These are phyloP conservation scores for Prinia subflava DNA, from an alignment of 2,113 vertebrate species.

Conservation along the genomic window DNA sequence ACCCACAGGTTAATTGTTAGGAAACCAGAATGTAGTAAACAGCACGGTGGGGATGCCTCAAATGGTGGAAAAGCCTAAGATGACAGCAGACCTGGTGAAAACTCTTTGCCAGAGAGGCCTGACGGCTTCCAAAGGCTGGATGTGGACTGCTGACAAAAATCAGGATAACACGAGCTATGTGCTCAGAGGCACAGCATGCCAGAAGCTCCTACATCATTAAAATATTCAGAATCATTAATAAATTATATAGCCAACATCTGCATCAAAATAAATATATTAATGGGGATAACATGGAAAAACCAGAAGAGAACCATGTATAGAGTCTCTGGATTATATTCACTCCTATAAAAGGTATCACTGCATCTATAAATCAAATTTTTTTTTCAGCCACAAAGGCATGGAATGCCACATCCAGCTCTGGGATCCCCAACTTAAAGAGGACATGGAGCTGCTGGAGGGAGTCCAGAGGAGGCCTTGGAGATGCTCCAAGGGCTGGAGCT, in stretches of 20 bases:
- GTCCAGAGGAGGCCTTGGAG: accelerated
- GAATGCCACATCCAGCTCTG: neutral
- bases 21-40: neutral
- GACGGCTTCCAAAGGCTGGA: neutral
- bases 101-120: neutral
- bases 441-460: accelerated
- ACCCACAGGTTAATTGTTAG: neutral
- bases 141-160: neutral
- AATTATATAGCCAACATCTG: neutral
- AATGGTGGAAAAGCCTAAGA: neutral
- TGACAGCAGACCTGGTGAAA: neutral
- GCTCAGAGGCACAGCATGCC: neutral
- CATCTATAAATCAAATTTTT: neutral
- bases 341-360: accelerated
- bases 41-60: neutral
- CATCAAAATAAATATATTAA: neutral
- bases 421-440: neutral
- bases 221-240: neutral
- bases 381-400: neutral
- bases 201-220: neutral
- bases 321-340: neutral
- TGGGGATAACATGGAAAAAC: neutral
- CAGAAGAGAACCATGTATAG: neutral
- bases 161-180: accelerated
- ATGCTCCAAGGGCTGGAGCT: neutral